phyloP scores from a whole-genome alignment of 2,888 invertebrate species.

The Thysanoteuthis rhombus region DNA sequence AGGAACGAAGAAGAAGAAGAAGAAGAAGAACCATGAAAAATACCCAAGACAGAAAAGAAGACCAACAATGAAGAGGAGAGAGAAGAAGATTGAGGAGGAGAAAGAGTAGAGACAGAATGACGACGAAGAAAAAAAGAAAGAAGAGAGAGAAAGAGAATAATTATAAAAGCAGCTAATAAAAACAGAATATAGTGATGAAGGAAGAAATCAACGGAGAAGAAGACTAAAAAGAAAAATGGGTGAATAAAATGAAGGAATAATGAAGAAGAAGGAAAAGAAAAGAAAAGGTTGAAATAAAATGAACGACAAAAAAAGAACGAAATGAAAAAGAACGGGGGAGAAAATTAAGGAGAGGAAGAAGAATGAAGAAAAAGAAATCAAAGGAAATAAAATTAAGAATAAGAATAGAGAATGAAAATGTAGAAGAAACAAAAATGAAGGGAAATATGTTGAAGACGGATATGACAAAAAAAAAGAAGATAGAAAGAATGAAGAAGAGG shows the following conservation, averaged over 20 bases:
- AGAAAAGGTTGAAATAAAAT: background rate
- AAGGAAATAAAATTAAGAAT: background rate
- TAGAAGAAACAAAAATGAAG: background rate
- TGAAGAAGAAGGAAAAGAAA: background rate
- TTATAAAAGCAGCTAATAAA: too few relatives aligned
- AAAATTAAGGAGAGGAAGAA: background rate
- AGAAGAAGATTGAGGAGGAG: too few relatives aligned
- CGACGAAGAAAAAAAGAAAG: background rate
- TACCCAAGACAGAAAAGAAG: background rate
- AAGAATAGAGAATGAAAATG: background rate
- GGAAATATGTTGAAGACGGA: background rate
- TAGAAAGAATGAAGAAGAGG: background rate
- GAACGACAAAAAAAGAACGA: fast-evolving
- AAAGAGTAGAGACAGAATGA: too few relatives aligned
- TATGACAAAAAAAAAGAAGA: background rate
- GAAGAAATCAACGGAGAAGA: background rate
- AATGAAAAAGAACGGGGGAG: background rate
- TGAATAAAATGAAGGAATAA: too few relatives aligned
- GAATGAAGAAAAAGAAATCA: background rate
- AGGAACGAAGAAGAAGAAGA: background rate
- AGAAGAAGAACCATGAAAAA: background rate
- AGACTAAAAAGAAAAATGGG: background rate
- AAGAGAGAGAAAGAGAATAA: background rate
- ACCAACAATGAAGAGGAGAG: background rate
- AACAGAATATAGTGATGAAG: too few relatives aligned